Percentiles rank a stretch among this genome's conserved stretches.
phyloP scores from a whole-genome alignment of 2,797 vertebrate species.

The Acropternis orthonyx region DNA sequence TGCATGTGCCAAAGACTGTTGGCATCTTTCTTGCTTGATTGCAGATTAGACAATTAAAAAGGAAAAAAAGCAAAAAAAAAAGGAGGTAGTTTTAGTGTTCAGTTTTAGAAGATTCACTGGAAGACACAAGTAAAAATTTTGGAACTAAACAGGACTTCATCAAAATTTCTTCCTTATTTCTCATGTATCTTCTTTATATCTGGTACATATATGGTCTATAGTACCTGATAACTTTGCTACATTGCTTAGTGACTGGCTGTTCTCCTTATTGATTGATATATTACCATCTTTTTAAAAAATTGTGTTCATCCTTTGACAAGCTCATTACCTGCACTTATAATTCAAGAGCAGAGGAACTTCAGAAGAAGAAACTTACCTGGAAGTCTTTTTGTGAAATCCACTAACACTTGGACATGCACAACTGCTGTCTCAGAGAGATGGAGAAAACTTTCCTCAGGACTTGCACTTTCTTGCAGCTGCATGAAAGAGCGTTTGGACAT shows the following conservation, averaged over 20 bases:
- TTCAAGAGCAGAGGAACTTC: neutral
- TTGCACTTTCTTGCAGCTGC: constrained; percentile 80
- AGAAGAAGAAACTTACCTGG: constrained; percentile 78
- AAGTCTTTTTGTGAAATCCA: constrained; percentile 88
- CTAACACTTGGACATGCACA: constrained; percentile 82
- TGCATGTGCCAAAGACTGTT: neutral
- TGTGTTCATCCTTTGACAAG: neutral
- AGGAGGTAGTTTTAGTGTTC: neutral
- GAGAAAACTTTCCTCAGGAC: constrained; percentile 76
- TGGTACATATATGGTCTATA: neutral
- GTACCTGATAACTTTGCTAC: neutral
- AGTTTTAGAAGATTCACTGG: neutral
- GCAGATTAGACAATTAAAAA: neutral
- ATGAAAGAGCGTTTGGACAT: constrained; percentile 7
- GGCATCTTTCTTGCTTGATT: neutral
- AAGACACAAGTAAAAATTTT: neutral
- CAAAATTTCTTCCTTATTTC: neutral
- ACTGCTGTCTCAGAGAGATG: constrained; percentile 76
- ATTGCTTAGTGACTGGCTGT: neutral
- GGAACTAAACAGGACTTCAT: neutral
- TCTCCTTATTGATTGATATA: neutral
- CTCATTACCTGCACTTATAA: neutral
- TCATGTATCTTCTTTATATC: neutral
- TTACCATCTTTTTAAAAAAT: neutral
- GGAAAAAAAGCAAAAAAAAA: too few relatives aligned